Evolutionary conservation across 35 echinoderm and acorn worm species (phyloP).

Genomic region (Holothuria glaberrima): DNA sequence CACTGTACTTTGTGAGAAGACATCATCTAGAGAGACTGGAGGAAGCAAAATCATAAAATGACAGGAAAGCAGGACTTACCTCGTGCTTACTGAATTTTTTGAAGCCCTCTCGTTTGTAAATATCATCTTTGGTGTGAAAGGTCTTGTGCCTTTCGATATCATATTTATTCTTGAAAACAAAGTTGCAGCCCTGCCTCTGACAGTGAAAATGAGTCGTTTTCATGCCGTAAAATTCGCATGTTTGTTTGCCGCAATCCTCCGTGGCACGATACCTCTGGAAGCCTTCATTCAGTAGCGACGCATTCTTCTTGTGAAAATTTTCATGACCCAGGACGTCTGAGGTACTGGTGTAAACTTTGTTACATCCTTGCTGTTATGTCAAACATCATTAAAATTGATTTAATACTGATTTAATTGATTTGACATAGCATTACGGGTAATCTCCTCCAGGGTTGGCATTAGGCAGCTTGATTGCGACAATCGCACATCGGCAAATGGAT

Average conservation of each 20-base stretch:
- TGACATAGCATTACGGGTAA: no score
- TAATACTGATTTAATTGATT: no score
- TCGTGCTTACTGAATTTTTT: slow-evolving; percentile 99
- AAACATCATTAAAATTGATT: neutral
- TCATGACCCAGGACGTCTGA: slow-evolving; percentile 97
- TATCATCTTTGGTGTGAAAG: slow-evolving; percentile 96
- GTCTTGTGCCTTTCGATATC: slow-evolving; percentile 99
- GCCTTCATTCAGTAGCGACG: slow-evolving; percentile 87
- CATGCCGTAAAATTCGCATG: slow-evolving; percentile 92
- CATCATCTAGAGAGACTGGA: no score
- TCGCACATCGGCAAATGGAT: no score
- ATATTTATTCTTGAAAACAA: slow-evolving; percentile 99
- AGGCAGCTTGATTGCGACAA: no score
- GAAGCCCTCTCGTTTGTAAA: slow-evolving; percentile 93
- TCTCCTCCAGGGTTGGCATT: no score
- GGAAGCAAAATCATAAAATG: no score
- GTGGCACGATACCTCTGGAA: slow-evolving; percentile 99
- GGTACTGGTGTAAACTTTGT: slow-evolving; percentile 98
- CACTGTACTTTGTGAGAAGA: no score
- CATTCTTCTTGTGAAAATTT: slow-evolving; percentile 99
- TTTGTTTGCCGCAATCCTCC: slow-evolving; percentile 84
- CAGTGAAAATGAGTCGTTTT: slow-evolving; percentile 99
- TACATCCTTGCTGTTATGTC: slow-evolving; percentile 76
- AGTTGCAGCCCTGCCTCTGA: slow-evolving; percentile 81
- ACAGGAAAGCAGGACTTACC: slow-evolving; percentile 46